phyloP scores from a whole-genome alignment of 2,797 vertebrate species.

The Dipus sagitta region DNA sequence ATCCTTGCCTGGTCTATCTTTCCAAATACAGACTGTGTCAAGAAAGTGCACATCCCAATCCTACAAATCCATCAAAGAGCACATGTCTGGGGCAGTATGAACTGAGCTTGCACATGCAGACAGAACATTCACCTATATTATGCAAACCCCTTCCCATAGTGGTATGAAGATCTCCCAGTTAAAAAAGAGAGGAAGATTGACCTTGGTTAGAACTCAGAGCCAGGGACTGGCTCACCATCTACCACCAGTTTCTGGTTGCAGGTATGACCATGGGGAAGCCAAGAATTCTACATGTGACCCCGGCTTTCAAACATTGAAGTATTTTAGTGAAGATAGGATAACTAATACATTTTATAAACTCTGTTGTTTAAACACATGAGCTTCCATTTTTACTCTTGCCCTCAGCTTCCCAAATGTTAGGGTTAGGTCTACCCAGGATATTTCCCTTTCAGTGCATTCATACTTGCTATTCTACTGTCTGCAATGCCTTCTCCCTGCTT shows the following conservation, averaged over 20 bases:
- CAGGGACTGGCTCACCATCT: neutral
- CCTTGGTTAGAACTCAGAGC: neutral
- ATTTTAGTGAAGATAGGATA: slow-evolving; percentile 24
- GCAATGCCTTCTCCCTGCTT: neutral
- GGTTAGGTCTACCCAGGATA: neutral
- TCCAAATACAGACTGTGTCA: slow-evolving; percentile 3
- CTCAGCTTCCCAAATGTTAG: neutral
- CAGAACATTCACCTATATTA: neutral
- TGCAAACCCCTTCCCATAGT: neutral
- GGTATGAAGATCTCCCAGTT: neutral
- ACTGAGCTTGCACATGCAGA: neutral
- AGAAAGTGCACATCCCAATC: neutral
- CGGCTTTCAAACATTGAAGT: neutral
- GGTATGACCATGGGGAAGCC: slow-evolving; percentile 35
- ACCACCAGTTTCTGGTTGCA: neutral
- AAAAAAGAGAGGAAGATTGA: slow-evolving; percentile 5
- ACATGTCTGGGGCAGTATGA: neutral
- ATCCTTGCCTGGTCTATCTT: slow-evolving; percentile 2
- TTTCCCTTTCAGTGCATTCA: neutral
- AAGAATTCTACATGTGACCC: slow-evolving; percentile 35
- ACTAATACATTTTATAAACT: slow-evolving; percentile 16
- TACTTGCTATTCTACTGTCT: slow-evolving; percentile 8
- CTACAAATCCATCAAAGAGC: neutral
- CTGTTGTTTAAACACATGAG: neutral
- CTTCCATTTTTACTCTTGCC: neutral